A percentile compares a stretch with the other conserved stretches of the same genome.
Conservation (phyloP, 2,888 invertebrate genomes). For the Polymixis lichenea region DNA sequence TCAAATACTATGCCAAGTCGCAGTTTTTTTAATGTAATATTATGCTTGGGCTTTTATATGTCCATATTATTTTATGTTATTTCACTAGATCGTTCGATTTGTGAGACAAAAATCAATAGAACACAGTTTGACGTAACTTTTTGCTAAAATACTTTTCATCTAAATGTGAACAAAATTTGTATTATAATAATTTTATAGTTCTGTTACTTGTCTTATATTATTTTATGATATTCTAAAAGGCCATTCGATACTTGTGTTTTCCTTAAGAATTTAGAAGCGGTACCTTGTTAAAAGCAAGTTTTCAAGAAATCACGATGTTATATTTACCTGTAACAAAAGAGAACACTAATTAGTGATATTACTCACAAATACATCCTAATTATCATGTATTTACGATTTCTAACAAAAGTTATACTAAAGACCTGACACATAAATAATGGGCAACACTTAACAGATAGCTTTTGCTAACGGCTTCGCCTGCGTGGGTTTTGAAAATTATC, state of each 20-base stretch:
- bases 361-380: background rate
- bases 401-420: background rate
- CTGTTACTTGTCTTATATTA: background rate
- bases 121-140: background rate
- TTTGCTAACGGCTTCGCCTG: too few relatives aligned
- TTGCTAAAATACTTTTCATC: background rate
- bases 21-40: too few relatives aligned
- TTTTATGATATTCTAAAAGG: background rate
- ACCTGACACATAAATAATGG: background rate
- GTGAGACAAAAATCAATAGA: background rate
- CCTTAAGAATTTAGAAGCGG: background rate
- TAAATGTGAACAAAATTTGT: background rate
- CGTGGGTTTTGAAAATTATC: too few relatives aligned
- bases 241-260: too few relatives aligned
- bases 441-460: too few relatives aligned
- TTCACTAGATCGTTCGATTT: background rate
- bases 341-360: conserved; percentile 14
- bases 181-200: background rate
- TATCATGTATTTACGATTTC: background rate
- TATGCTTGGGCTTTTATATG: background rate
- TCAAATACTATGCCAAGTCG: too few relatives aligned
- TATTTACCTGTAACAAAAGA: conserved; percentile 59
- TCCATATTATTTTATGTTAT: background rate
- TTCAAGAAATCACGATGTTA: background rate
- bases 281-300: background rate